Base-by-base conservation (phyloP, 2,888 invertebrate genomes). In the Alviniconcha strummeri region DNA sequence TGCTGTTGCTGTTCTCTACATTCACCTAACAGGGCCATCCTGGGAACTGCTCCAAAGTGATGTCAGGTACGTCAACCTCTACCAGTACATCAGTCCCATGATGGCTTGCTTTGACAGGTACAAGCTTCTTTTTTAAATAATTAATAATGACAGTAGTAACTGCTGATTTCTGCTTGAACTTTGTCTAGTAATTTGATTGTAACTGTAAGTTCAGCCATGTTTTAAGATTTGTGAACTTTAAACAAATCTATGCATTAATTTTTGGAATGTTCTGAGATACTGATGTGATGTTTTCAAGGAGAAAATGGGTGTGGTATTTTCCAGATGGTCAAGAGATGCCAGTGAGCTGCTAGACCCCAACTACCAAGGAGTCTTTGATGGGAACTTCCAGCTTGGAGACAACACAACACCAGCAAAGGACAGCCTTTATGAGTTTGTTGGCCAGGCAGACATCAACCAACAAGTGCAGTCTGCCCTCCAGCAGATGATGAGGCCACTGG, bases 1-100 rank as follows among this genome's bases (percentile, higher is more conserved):
- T 13, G 60, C 69, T 9, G 56, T 83, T 19, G 54, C 80, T 11
- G 64, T 55, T n/a, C n/a, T 80, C 54, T 57, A 36, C 55, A 11
- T 83, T n/a, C 60, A 72, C 11, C 5, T 83, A n/a, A 74, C 83
- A 15, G 67, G 75, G n/a, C 83, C 75, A 15, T 83, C 75, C 19
- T 80, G 80, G 83, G 55, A 80, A 36, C 64, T 83, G 11, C 74
- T 83, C 64, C 74, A 83, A 36, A 80, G 83, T 52, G 17, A 74
- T 6, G 55, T 54, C n/a, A n/a, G 57, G 19, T 83, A 83, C 64
- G 75, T 75, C 5, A 11, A 71, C 6, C 80, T 83, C 55, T 75
- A 80, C 57, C 60, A 80, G 74, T 75, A 74, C 57, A 80, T 83
- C 7, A n/a, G 75, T 19, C 0, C 19, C 57, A 79, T 80, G 80